Evolutionary conservation across 2,888 invertebrate genomes (phyloP).

Genomic region (Tiphia femorata): DNA sequence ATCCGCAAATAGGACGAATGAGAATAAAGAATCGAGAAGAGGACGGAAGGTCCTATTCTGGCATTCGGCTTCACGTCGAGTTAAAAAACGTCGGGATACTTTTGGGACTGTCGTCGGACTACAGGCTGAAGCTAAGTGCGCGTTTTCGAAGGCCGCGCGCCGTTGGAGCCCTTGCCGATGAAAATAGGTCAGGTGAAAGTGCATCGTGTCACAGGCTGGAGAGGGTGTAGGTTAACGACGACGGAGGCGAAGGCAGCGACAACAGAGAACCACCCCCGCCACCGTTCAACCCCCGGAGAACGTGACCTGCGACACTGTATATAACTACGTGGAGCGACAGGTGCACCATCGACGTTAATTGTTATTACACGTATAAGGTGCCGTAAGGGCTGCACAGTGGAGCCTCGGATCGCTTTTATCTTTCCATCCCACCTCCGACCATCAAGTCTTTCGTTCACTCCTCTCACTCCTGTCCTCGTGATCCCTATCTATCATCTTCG

Average conservation of each 20-base stretch:
- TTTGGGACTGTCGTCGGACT: too few relatives aligned
- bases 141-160: slow-evolving; percentile 8
- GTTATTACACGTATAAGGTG: slow-evolving; percentile 29
- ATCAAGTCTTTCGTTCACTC: background rate
- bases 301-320: slow-evolving; percentile 19
- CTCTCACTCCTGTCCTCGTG: background rate
- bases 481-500: background rate
- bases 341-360: slow-evolving; percentile 31
- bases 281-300: slow-evolving; percentile 12
- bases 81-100: too few relatives aligned
- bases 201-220: background rate
- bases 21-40: too few relatives aligned
- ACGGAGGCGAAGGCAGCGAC: slow-evolving; percentile 5
- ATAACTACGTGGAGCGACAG: slow-evolving; percentile 27
- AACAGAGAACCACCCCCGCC: background rate
- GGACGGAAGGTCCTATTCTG: too few relatives aligned
- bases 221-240: slow-evolving; percentile 13
- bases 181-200: slow-evolving; percentile 25
- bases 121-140: too few relatives aligned
- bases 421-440: background rate
- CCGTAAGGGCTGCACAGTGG: slow-evolving; percentile 25
- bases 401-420: slow-evolving; percentile 30
- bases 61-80: too few relatives aligned
- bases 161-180: background rate
- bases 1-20: too few relatives aligned